Evolutionary conservation across 2,888 invertebrate species (phyloP), one percentile per base, ranked within the genome.

Genomic region (Platerodrilus igneus): DNA sequence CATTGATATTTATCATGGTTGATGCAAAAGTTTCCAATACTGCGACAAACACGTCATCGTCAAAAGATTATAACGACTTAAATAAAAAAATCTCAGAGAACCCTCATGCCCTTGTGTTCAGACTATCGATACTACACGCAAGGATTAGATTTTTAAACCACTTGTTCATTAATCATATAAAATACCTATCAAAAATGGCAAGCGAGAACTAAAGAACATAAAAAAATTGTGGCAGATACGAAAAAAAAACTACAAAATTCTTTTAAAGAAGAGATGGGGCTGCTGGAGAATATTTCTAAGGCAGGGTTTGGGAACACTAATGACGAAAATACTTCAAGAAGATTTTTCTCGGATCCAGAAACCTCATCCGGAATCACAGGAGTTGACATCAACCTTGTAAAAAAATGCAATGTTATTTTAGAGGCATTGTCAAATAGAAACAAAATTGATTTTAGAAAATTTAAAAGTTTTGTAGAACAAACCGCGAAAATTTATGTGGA

Each of bases 1-100:
- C 29, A 4, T 29, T 57, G 34, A n/a, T 47, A 16, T 37, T 53
- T 4, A 58, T 58, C 10, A 60, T 59, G 59, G 47, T 62, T 5
- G 60, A 60, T 38, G 59, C 48, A 2, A 64, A 63, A 41, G 56
- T 63, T 1, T 60, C 55, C 33, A 60, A 63, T 51, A 59, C 60
- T 25, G 53, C 54, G 3, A 56, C 58, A 9, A 44, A 56, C 18
- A 61, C 58, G 8, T 37, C 41, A 29, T 61, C 57, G 7, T 59
- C 59, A 3, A 62, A 58, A 49, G 50, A 58, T 23, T 62, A 62
- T 35, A 63, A 62, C 34, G 41, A 57, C 27, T 41, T 57, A 26
- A n/a, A 45, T 40, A 32, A 57, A 39, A 30, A 37, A 18, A n/a
- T 7, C 3, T 8, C 18, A 21, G 13, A 3, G 3, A 21, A 28